Percentiles rank a stretch among this genome's conserved stretches.
These are phyloP conservation scores for Perca flavescens DNA, from an alignment of 2,113 vertebrate species.

Conservation along the genomic window DNA sequence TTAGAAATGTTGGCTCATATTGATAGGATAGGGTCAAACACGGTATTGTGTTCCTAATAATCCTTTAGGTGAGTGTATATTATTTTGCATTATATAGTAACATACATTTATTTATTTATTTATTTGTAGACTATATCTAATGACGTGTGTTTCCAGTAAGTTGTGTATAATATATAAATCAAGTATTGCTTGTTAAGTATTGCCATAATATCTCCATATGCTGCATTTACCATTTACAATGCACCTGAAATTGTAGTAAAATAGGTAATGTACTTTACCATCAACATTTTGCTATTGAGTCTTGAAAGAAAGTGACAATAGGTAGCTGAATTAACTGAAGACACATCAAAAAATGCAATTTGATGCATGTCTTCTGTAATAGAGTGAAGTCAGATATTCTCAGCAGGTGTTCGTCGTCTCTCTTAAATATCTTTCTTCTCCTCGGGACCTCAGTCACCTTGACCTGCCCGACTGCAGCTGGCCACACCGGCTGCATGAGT, in stretches of 20 bases:
- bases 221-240: background rate
- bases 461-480: constrained; percentile 69
- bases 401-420: constrained; percentile 64
- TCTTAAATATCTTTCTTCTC: constrained; percentile 53
- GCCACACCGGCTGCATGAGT: constrained; percentile 38
- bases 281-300: no score
- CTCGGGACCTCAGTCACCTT: constrained; percentile 65
- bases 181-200: background rate
- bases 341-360: background rate
- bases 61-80: no score
- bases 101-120: background rate
- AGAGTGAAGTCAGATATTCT: constrained; percentile 16
- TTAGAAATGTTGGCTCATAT: no score
- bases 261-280: no score
- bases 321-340: background rate
- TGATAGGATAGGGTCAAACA: no score
- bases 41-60: no score
- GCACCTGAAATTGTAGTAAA: no score
- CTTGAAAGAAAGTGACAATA: no score
- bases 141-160: background rate
- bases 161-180: background rate
- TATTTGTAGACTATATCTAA: background rate
- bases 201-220: background rate
- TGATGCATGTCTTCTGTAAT: background rate
- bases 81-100: background rate